Base-by-base conservation (phyloP, 2,797 vertebrate species). In the Microctenopoma steveboyesi region DNA sequence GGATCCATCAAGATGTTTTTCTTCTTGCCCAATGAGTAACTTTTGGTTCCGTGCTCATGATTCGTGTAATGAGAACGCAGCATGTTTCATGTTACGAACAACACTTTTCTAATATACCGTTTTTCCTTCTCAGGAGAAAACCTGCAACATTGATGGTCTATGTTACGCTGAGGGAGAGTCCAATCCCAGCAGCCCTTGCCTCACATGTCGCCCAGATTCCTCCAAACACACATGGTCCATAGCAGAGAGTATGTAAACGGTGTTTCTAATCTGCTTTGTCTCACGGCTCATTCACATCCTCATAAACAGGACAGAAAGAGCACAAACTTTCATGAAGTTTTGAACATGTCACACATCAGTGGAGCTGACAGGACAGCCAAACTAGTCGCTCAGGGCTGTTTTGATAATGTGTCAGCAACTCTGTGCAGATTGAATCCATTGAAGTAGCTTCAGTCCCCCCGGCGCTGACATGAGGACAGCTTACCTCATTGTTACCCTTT, bases 191-290 rank as follows among this genome's bases (percentile, higher is more conserved):
- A 96, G 91, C 66, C 90, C 94, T 22, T 98, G 96, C 82, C 90
- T 96, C 75, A 81, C 92, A 18, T 98, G 97, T 85, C 95, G 89
- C 69, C 94, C 96, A 0, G 87, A 95, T 35, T 69, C 92, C 42
- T 96, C 96, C 81, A 94, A 88, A 63, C 88, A 95, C 83, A 90
- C 92, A 0, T 99, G 97, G 96, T 96, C 96, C 65, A 64, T 92
- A 77, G 86, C 88, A 82, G 94, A 96, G 90, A 93, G 97, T 98
- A 94, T 4, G 91, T 81, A 60, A 52, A 65, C 48, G 0, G 2
- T 8, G 40, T 18, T n/a, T 1, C 25, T 40, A 37, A 13, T 7
- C 58, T 57, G 55, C 4, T 80, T 30, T 63, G 33, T 56, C 39
- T 73, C 63, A 43, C 43, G 12, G 9, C 58, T 54, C 0, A 1